Evolutionary conservation across 2,797 vertebrate species (phyloP).

Genomic region (Platyrinchus mystaceus): DNA sequence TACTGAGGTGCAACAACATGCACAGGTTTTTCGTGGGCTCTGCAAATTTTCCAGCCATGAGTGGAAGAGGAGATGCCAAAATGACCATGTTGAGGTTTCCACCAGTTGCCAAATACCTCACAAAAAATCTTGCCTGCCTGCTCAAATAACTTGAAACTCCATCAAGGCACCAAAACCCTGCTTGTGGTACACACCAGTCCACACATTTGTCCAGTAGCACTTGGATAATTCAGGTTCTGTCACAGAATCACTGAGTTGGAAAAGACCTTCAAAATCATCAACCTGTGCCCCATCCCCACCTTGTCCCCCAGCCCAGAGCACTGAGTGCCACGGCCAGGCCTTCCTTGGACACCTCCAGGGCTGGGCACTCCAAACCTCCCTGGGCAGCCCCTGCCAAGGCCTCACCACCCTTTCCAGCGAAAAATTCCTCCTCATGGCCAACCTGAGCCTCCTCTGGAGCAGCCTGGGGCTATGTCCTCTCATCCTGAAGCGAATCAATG

Average conservation of each 20-base stretch:
- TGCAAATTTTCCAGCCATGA: background rate
- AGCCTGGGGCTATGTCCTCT: fast-evolving
- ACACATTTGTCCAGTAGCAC: background rate
- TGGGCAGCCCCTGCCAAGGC: background rate
- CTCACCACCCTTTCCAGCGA: fast-evolving
- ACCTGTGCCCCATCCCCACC: no score
- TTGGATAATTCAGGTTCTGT: background rate
- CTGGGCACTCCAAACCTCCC: background rate
- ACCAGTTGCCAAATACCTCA: background rate
- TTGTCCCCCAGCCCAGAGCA: background rate
- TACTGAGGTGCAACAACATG: fast-evolving
- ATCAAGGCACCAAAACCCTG: background rate
- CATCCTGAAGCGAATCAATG: fast-evolving
- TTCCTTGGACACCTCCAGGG: background rate
- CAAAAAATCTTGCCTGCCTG: background rate
- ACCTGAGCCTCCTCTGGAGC: fast-evolving
- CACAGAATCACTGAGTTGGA: background rate
- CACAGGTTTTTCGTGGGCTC: background rate
- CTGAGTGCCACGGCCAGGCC: background rate
- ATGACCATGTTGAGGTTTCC: background rate
- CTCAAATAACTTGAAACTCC: background rate
- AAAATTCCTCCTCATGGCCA: fast-evolving
- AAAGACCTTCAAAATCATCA: fast-evolving
- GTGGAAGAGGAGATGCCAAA: background rate
- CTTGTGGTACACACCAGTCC: background rate